These are phyloP conservation scores for Ptychochromis oligacanthus DNA, from an alignment of 2,113 vertebrate species.

Conservation along the genomic window DNA sequence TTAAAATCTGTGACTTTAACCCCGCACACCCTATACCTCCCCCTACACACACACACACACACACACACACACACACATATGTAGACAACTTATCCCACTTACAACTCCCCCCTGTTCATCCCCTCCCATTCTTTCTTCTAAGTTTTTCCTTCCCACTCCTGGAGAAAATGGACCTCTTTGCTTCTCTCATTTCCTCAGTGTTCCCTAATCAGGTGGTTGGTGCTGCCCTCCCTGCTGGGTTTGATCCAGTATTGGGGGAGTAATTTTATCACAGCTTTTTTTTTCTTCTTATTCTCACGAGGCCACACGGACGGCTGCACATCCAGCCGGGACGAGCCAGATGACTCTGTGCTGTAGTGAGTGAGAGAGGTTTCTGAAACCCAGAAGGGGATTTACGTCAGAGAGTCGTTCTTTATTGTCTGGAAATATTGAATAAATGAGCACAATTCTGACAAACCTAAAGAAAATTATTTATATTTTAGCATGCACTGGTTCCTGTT, in stretches of 20 bases:
- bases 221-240: conserved; percentile 19
- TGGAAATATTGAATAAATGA: background rate
- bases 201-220: conserved; percentile 61
- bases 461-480: background rate
- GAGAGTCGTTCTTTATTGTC: background rate
- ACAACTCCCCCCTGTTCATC: background rate
- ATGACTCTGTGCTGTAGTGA: background rate
- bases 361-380: background rate
- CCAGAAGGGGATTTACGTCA: background rate
- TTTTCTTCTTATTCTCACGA: background rate
- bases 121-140: conserved; percentile 32
- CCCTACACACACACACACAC: background rate
- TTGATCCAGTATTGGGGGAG: conserved; percentile 57
- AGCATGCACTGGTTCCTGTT: background rate
- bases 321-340: background rate
- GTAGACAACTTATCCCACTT: conserved; percentile 35
- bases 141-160: conserved; percentile 16
- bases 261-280: conserved; percentile 51
- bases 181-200: conserved; percentile 65
- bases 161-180: conserved; percentile 52
- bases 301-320: conserved; percentile 28
- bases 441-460: background rate
- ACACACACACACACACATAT: conserved; percentile 28
- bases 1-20: conserved; percentile 78
- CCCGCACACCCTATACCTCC: conserved; percentile 19